phyloP scores from a whole-genome alignment of 1,140 invertebrate genomes.

The Papilio machaon region DNA sequence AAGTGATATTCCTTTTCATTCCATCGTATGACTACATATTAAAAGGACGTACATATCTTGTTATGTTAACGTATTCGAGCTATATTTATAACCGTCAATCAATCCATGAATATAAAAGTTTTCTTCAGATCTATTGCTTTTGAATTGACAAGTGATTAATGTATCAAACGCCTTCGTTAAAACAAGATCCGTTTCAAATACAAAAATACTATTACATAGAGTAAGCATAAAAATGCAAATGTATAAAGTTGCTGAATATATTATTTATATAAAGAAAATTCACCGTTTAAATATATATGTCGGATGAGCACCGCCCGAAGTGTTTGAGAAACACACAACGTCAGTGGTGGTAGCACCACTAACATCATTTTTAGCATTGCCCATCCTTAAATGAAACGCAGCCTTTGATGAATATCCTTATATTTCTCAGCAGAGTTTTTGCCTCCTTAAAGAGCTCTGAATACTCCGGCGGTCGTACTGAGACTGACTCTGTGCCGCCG shows the following conservation, averaged over 20 bases:
- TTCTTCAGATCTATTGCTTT: background rate
- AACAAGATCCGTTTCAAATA: background rate
- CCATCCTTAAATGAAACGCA: too few relatives aligned
- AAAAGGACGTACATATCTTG: background rate
- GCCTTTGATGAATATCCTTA: too few relatives aligned
- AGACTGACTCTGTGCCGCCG: too few relatives aligned
- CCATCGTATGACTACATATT: background rate
- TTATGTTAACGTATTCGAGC: background rate
- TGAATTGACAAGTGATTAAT: constrained; percentile 27
- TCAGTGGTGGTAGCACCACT: too few relatives aligned
- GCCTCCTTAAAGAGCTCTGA: too few relatives aligned
- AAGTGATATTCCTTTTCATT: too few relatives aligned
- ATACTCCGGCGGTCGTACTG: too few relatives aligned
- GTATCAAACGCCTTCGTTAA: background rate
- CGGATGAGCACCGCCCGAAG: too few relatives aligned
- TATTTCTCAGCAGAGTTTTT: too few relatives aligned
- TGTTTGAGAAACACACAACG: too few relatives aligned
- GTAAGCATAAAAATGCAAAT: background rate
- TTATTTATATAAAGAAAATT: background rate
- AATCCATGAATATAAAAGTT: background rate
- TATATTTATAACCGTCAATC: constrained; percentile 6
- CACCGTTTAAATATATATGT: too few relatives aligned
- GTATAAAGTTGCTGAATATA: background rate
- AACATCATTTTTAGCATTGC: too few relatives aligned
- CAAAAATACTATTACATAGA: background rate